Conservation (phyloP, 1,140 invertebrate genomes). For the Drosophila mojavensis region DNA sequence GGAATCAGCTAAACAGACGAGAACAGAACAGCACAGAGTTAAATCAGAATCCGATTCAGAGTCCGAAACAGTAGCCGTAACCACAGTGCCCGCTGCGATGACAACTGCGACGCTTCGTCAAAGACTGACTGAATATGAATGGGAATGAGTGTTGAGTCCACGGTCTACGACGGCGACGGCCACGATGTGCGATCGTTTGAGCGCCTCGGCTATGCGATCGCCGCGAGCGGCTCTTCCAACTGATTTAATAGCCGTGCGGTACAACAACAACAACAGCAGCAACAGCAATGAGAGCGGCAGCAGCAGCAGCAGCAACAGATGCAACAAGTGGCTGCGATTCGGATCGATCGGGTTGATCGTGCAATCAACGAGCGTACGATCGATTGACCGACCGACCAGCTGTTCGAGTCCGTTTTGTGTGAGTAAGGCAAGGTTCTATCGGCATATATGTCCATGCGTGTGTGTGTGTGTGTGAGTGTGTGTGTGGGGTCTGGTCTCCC, state of each 20-base stretch:
- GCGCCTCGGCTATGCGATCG: constrained; percentile 48
- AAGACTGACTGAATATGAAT: constrained; percentile 79
- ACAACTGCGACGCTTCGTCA: constrained; percentile 74
- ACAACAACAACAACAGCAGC: constrained; percentile 12
- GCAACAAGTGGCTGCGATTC: constrained; percentile 67
- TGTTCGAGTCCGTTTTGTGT: constrained; percentile 76
- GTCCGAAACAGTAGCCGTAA: constrained; percentile 26
- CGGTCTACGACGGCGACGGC: constrained; percentile 29
- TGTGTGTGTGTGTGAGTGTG: constrained; percentile 13
- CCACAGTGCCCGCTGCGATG: constrained; percentile 51
- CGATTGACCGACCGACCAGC: constrained; percentile 59
- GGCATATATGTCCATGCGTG: constrained; percentile 1
- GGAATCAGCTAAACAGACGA: constrained; percentile 24
- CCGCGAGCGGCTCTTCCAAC: constrained; percentile 54
- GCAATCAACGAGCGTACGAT: constrained; percentile 40
- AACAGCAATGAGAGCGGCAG: not conserved
- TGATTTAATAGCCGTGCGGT: constrained; percentile 59
- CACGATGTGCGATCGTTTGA: constrained; percentile 35
- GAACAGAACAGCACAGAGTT: constrained; percentile 16
- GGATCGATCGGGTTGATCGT: constrained; percentile 49
- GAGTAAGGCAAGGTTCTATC: constrained; percentile 55
- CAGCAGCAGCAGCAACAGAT: constrained; percentile 56
- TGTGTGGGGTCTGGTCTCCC: constrained; percentile 52
- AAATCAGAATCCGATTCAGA: constrained; percentile 13
- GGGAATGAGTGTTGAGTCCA: constrained; percentile 65